Conservation (phyloP, 2,113 vertebrate species). For the Pluvianellus socialis region DNA sequence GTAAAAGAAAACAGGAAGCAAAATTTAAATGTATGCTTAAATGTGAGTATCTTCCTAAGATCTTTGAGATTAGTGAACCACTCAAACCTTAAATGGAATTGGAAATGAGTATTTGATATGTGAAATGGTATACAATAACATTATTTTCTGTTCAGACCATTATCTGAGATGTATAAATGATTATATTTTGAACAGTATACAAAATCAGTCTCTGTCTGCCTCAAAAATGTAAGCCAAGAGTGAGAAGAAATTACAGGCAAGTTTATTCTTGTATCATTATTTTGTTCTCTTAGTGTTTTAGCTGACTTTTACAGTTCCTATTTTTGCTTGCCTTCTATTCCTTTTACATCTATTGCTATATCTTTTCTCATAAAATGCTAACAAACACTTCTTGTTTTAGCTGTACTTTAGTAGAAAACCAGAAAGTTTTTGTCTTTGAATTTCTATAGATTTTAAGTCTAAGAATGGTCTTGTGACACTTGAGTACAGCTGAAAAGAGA, state of each 20-base stretch:
- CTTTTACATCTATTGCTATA: neutral
- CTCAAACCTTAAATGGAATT: neutral
- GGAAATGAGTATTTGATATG: neutral
- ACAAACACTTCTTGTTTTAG: neutral
- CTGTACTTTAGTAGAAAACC: neutral
- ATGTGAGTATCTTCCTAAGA: neutral
- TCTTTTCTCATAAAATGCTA: neutral
- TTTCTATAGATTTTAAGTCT: neutral
- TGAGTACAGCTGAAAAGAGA: neutral
- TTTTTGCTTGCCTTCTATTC: neutral
- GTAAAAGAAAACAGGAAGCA: neutral
- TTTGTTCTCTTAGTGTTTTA: neutral
- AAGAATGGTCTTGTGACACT: neutral
- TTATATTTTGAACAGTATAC: neutral
- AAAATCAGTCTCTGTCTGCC: neutral
- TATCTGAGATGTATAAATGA: neutral
- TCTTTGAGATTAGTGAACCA: neutral
- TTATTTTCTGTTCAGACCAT: neutral
- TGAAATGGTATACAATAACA: neutral
- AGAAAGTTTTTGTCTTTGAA: neutral
- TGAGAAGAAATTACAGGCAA: neutral
- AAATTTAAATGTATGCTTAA: neutral
- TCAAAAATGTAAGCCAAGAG: neutral
- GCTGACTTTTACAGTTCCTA: neutral
- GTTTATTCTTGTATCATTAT: neutral